Base-by-base conservation (phyloP, 2,888 invertebrate species). In the Cataglyphis albicans region DNA sequence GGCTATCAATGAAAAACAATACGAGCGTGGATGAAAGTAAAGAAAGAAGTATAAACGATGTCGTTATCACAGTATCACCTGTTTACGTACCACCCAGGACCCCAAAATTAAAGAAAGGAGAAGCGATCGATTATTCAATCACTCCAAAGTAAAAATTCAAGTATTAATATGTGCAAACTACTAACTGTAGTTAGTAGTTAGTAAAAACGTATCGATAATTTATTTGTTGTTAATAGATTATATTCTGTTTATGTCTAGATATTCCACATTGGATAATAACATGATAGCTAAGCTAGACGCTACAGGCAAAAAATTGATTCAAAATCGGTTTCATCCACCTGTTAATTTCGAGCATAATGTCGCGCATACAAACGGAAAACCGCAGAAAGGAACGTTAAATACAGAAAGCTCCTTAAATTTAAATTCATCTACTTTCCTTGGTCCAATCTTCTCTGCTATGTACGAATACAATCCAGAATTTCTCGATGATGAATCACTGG, bases 251-350 rank as follows among this genome's bases (percentile, higher is more conserved):
- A 4, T 4, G n/a, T 65, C 7, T 38, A 93, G 93, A 70, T 93
- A 94, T 63, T 90, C 93, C 9, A 93, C 92, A 0, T 70, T 93
- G 61, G 92, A 94, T 72, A 86, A 91, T 59, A 91, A 93, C 29
- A 81, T 92, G 82, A 38, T 93, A 21, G 86, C 90, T 0, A 89
- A 91, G 48, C 63, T 93, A 41, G 91, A 93, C 52, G 75, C 83
- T 0, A 52, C 52, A 32, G 35, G 70, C 2, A 88, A 87, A 38
- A 90, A 89, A 63, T 86, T 90, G 21, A 90, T 92, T 0, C 93
- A 94, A 57, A 91, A 94, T 0, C 89, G 94, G 73, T 94, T 93
- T 68, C 92, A 93, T 78, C 93, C 94, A 2, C 91, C 93, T 0
- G 92, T 93, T 0, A 87, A 85, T 35, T 93, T 92, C 81, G 91